Base-by-base conservation (phyloP, 2,888 invertebrate genomes). In the Harpagoxenus sublaevis region DNA sequence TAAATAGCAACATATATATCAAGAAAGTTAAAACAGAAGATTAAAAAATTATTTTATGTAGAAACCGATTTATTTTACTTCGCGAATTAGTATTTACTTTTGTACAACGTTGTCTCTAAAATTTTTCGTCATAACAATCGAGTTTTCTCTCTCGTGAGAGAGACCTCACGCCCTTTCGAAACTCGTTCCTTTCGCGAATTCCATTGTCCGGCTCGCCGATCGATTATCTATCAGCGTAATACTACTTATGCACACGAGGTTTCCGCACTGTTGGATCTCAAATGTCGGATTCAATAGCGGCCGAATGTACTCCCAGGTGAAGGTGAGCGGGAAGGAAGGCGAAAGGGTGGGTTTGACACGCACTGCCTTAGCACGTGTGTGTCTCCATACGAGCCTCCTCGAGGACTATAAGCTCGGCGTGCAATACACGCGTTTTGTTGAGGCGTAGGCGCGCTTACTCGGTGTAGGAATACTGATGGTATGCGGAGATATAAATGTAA, bases 261-360 rank as follows among this genome's bases (percentile, higher is more conserved):
- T 71, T 84, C 79, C 57, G 77, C 75, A 73, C 53, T 70, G 48
- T 55, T 83, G 45, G 9, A 39, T 83, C 63, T 84, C 71, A 89
- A 86, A 82, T 65, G 48, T 23, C 60, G 79, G 66, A 73, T 81
- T 90, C 78, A 77, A 85, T 85, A 84, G 68, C 75, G 83, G n/a
- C 57, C 84, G 77, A 70, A 23, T 86, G 63, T 45, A 73, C 66
- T 77, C 31, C 31, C 60, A 57, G 84, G 87, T 87, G 84, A 89
- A 87, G 85, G 89, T 90, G 73, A 89, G 84, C 90, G 84, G 83
- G 78, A 86, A 84, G 84, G 81, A 91, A 89, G 85, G 89, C 84
- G 91, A 89, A 91, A 91, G 88, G 89, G 86, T 89, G 63, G 28
- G 85, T 87, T 88, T 86, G 86, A 86, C 83, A 89, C 91, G 91